Evolutionary conservation across 2,113 vertebrate species (phyloP), one percentile per base, ranked within the genome.

Genomic region (Ondatra zibethicus): DNA sequence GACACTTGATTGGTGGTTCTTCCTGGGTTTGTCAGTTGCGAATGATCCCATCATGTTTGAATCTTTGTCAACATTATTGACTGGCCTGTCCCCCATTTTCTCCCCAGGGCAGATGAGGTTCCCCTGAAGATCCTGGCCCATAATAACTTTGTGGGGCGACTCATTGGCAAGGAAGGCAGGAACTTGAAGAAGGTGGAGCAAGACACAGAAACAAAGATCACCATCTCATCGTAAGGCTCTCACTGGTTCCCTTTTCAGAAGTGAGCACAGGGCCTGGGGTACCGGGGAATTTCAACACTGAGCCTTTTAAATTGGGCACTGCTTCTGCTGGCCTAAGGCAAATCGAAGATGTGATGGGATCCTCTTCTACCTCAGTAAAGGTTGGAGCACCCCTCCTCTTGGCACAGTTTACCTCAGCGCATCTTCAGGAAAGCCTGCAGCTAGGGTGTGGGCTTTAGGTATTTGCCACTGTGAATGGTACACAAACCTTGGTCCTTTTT

Each of bases 111-210:
- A 55, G 99, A 99, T 0, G 99, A 99, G 97, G 99, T 99, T n/a
- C 99, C 99, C 87, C 98, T 99, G 94, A 99, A 99, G 97, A 99
- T 99, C 97, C 98, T 99, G 96, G 99, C 99, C 89, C 99, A 99
- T 96, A 99, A 99, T 97, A 99, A 99, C 98, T 99, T 99, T 5
- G 99, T 99, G 11, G 99, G 99, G 50, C 99, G 99, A 47, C 98
- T 99, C 97, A 99, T 99, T 0, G 99, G 99, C 93, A 99, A 99
- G 93, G 99, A 99, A 95, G 99, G 99, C 19, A 98, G 99, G 39
- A 99, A 99, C 98, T 97, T 99, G 97, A 99, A 99, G 97, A 99
- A 99, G 93, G 99, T 99, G 42, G 99, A 99, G 94, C 99, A 99
- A 98, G 99, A 99, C 98, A 99, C 99, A 0, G 99, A 99, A 98